Evolutionary conservation across 2,113 vertebrate species (phyloP), one percentile per base, ranked within the genome.

Genomic region (Suricata suricatta): DNA sequence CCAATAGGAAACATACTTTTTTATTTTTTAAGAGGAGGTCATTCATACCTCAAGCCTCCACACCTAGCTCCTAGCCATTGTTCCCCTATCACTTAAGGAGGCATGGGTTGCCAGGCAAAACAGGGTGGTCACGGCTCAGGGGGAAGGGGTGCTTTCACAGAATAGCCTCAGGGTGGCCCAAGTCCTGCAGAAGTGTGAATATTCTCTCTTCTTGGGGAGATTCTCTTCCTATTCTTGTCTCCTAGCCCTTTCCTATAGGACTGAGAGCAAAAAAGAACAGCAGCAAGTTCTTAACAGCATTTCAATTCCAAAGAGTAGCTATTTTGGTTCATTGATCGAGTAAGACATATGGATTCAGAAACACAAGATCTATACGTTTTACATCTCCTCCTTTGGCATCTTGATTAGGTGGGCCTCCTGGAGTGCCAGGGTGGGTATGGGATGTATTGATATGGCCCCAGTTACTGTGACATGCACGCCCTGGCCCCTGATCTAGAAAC

Each of bases 271-370:
- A 96, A 97, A 97, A 97, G 97, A 98, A 95, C 93, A 97, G 88
- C 94, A 94, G 71, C 35, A 41, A 92, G 50, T 88, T 95, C 76
- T 86, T 90, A 27, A 31, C 80, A 92, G 94, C 57, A 97, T 97
- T 96, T 96, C 63, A 88, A 2, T 94, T 97, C 79, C 85, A 97
- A 85, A 79, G 47, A 93, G 84, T 17, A 97, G 96, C 84, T 98
- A 93, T 97, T 98, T 97, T 96, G 94, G 91, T 98, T 96, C 91
- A 96, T 95, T 60, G 97, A 98, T 98, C 41, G 95, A 96, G 90
- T 23, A 47, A 97, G 97, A 96, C 96, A 98, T 93, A 97, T 97
- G 97, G 94, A 91, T 97, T 95, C 90, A 87, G 96, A 94, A 97
- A 96, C 87, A 71, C 35, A 74, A 83, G 93, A 85, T 82, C 90